These are phyloP conservation scores for Calosoma granatense DNA, from an alignment of 1,140 invertebrate species.

Conservation along the genomic window DNA sequence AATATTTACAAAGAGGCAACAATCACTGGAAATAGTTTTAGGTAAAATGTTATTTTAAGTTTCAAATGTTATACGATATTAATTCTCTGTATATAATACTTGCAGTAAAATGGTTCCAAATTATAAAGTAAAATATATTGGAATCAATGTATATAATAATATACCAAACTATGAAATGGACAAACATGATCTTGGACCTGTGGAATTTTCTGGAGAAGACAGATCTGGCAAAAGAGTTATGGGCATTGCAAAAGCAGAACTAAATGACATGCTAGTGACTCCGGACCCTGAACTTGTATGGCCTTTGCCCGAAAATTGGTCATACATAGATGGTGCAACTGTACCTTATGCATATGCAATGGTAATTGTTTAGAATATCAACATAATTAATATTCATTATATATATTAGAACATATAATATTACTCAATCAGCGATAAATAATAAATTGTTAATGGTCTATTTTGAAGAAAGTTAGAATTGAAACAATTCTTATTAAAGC, in stretches of 20 bases:
- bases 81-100: neutral
- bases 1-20: slow-evolving; percentile 5
- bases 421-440: too few species aligned
- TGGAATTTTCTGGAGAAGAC: slow-evolving; percentile 27
- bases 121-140: neutral
- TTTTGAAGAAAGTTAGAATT: too few species aligned
- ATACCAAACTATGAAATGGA: slow-evolving; percentile 18
- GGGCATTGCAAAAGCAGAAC: slow-evolving; percentile 27
- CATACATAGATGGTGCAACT: slow-evolving; percentile 47
- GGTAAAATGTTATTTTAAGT: too few species aligned
- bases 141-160: neutral
- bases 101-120: neutral
- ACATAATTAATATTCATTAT: neutral
- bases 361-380: slow-evolving; percentile 28
- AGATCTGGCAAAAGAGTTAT: slow-evolving; percentile 22
- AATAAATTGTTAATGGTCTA: too few species aligned
- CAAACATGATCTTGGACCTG: slow-evolving; percentile 25
- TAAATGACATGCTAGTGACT: slow-evolving; percentile 22
- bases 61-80: neutral
- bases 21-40: neutral
- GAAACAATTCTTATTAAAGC: too few species aligned
- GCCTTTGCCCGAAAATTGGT: slow-evolving; percentile 49
- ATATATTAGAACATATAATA: too few species aligned
- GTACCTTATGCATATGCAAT: slow-evolving; percentile 49
- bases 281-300: slow-evolving; percentile 33